A percentile compares a stretch with the other conserved stretches of the same genome.
phyloP scores from a whole-genome alignment of 2,113 vertebrate genomes.

The Enhydra lutris region DNA sequence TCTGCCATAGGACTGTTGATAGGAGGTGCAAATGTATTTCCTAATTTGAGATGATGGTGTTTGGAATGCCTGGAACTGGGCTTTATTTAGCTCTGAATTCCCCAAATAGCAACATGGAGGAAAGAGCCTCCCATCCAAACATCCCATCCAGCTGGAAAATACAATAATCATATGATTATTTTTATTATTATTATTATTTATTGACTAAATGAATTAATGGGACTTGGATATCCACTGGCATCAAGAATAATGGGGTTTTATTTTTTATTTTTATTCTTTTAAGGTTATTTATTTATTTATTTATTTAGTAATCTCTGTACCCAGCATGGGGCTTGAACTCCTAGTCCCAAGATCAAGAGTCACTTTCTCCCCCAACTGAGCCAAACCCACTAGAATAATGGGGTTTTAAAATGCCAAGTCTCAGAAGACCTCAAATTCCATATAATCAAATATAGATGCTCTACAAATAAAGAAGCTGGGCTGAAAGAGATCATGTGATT shows the following conservation, averaged over 20 bases:
- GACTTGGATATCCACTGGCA: not conserved
- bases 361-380: not conserved
- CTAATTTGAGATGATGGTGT: conserved; percentile 70
- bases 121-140: conserved; percentile 53
- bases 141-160: conserved; percentile 52
- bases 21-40: conserved; percentile 72
- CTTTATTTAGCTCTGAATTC: conserved; percentile 68
- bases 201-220: conserved; percentile 5
- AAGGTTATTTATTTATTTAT: not conserved
- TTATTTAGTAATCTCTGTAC: not conserved
- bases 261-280: not conserved
- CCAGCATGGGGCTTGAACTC: not conserved
- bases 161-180: conserved; percentile 36
- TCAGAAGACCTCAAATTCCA: not conserved
- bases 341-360: not conserved
- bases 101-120: conserved; percentile 67
- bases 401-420: not conserved
- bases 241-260: not conserved
- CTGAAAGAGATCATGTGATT: not conserved
- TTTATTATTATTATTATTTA: conserved; percentile 55
- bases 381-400: not conserved
- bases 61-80: conserved; percentile 64
- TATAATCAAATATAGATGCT: not conserved
- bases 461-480: not conserved
- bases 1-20: conserved; percentile 70